Evolutionary conservation across 2,113 vertebrate genomes (phyloP).

Genomic region (Sinocyclocheilus grahami): DNA sequence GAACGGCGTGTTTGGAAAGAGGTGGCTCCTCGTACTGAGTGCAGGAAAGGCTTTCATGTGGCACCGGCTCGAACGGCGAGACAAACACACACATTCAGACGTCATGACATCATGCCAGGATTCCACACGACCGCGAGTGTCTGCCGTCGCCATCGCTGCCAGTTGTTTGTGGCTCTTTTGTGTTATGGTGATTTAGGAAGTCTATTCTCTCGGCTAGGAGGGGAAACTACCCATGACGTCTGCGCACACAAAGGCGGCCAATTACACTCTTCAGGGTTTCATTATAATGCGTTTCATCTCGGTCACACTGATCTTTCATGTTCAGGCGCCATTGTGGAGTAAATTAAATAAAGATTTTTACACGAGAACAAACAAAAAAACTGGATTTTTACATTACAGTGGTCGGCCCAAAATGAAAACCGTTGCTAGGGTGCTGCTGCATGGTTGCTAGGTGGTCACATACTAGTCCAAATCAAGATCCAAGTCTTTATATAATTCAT

Average conservation of each 20-base stretch:
- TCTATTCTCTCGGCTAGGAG: constrained; percentile 23
- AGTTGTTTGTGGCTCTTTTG: constrained; percentile 40
- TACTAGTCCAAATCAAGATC: neutral
- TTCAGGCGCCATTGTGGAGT: neutral
- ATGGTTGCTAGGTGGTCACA: neutral
- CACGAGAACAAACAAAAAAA: constrained; percentile 4
- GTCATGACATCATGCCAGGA: constrained; percentile 49
- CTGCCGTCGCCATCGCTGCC: constrained; percentile 45
- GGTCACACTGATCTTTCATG: constrained; percentile 23
- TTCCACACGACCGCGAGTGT: constrained; percentile 49
- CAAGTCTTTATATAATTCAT: no score
- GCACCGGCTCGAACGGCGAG: constrained; percentile 70
- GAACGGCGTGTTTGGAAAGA: constrained; percentile 64
- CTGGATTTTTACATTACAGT: neutral
- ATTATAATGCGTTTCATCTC: constrained; percentile 32
- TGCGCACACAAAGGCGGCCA: neutral
- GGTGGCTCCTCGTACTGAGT: constrained; percentile 67
- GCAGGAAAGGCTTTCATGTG: constrained; percentile 71
- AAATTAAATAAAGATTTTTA: constrained; percentile 17
- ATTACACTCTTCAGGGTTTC: constrained; percentile 32
- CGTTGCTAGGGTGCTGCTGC: neutral
- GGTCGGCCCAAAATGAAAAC: neutral
- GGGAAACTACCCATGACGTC: constrained; percentile 36
- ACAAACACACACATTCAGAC: constrained; percentile 58
- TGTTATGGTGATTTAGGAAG: constrained; percentile 34